These are phyloP conservation scores for Entelurus aequoreus DNA, from an alignment of 2,113 vertebrate genomes.

Conservation along the genomic window DNA sequence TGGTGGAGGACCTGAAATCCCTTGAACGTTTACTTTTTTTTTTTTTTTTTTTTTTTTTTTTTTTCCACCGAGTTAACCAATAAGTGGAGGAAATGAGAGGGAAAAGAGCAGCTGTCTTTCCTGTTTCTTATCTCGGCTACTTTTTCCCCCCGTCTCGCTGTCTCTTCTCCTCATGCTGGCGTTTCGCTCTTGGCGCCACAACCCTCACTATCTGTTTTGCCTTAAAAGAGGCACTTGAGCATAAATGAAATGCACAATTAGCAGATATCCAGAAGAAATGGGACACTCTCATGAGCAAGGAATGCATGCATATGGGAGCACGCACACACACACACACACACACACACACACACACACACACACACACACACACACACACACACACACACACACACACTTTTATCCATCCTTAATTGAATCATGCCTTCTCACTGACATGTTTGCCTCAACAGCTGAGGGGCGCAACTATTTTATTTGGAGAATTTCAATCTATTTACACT, in stretches of 20 bases:
- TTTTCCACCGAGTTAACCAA: conserved; percentile 95
- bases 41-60: conserved; percentile 57
- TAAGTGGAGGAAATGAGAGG: conserved; percentile 92
- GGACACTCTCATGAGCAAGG: conserved; percentile 39
- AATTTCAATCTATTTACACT: conserved; percentile 7
- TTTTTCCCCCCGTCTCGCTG: conserved; percentile 24
- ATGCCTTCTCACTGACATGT: conserved; percentile 43
- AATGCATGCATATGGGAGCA: conserved; percentile 55
- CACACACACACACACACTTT: conserved; percentile 26
- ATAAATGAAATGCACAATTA: conserved; percentile 73
- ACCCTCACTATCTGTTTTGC: conserved; percentile 59
- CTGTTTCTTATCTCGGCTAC: conserved; percentile 70
- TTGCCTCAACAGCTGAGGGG: conserved; percentile 31
- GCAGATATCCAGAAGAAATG: conserved; percentile 64
- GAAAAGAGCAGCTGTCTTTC: conserved; percentile 92
- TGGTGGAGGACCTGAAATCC: conserved; percentile 74
- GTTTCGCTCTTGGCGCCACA: conserved; percentile 47
- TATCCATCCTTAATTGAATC: conserved; percentile 48
- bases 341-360: no score
- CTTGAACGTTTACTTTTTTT: conserved; percentile 84
- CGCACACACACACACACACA: no score
- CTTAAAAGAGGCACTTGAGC: conserved; percentile 64
- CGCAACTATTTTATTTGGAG: conserved; percentile 29
- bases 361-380: no score
- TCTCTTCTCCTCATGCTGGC: conserved; percentile 21